Base-by-base conservation (phyloP, 1,140 invertebrate species). In the Apis cerana region DNA sequence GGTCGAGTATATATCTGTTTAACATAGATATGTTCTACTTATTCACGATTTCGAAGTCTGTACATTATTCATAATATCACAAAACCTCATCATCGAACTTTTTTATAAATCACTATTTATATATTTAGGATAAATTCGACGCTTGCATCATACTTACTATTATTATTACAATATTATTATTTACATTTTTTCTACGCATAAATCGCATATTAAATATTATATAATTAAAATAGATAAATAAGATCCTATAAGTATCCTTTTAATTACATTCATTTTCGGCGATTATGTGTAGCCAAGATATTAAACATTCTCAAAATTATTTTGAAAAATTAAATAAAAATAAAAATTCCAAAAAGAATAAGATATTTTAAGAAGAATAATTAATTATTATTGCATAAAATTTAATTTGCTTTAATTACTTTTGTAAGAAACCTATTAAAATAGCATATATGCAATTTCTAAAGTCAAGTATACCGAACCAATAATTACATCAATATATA, bases 41-140 rank as follows among this genome's bases (percentile, higher is more conserved):
- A 79, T 19, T 52, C 56, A 21, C 4, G 48, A 62, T 56, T 74
- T 33, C 58, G 59, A 74, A 80, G 59, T 64, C 58, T 72, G 70
- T 74, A 80, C 78, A 74, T 79, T 71, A 62, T 21, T 80, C 19
- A 9, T 43, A 23, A 54, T 81, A 81, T 81, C 80, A 81, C 80
- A 81, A 19, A 68, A 81, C 54, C 33, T 67, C 62, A 23, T 72
- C 19, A 74, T 75, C 62, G 52, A 81, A 81, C 21, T 19, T 75
- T 67, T 54, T 67, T 50, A 33, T 33, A 23, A n/a, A 81, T 54
- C 19, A 0, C 1, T 75, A 5, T 65, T 21, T 13, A 50, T 23
- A 23, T 48, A 13, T n/a, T 58, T 78, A n/a, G 9, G 2, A 11
- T 21, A 68, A 33, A 78, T 68, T 17, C 33, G 54, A 48, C 21